Percentiles rank a stretch among this genome's conserved stretches.
Conservation (phyloP, 1,140 invertebrate species). For the Bombyx mandarina region DNA sequence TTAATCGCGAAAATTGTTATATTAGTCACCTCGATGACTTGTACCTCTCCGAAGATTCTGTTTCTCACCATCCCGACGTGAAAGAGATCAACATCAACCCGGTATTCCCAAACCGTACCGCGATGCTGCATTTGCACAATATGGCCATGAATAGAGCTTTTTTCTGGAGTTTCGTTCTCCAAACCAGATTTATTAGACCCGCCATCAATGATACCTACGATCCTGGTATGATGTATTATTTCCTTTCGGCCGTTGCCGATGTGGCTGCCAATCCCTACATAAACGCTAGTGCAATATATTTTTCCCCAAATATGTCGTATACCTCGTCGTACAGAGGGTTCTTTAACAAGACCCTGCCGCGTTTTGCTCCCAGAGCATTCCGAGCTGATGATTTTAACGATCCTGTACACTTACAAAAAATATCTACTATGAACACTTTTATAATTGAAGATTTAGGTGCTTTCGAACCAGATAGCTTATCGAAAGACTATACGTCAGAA, state of each 20-base stretch:
- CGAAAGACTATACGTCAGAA: constrained; percentile 91
- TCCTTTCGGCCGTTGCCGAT: constrained; percentile 94
- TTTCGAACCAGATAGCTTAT: constrained; percentile 78
- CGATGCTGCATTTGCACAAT: constrained; percentile 93
- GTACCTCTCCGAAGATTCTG: constrained; percentile 84
- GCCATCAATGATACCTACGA: constrained; percentile 94
- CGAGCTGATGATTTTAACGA: constrained; percentile 95
- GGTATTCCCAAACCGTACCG: constrained; percentile 94
- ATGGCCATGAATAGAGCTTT: constrained; percentile 95
- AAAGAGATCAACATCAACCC: constrained; percentile 96
- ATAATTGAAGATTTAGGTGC: constrained; percentile 87
- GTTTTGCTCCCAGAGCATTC: constrained; percentile 95
- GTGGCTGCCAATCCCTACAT: constrained; percentile 93
- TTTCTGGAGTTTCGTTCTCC: constrained; percentile 96
- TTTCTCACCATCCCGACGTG: constrained; percentile 94
- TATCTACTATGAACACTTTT: constrained; percentile 92
- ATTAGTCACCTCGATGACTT: constrained; percentile 89
- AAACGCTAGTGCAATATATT: constrained; percentile 95
- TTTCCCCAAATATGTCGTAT: constrained; percentile 94
- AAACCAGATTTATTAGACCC: constrained; percentile 90
- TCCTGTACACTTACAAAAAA: constrained; percentile 91
- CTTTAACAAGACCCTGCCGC: constrained; percentile 96
- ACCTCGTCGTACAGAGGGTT: constrained; percentile 95
- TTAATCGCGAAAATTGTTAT: constrained; percentile 88
- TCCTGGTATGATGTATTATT: constrained; percentile 99